A percentile compares a stretch with the other conserved stretches of the same genome.
phyloP scores from a whole-genome alignment of 2,113 vertebrate genomes.

The Hippoglossus stenolepis region DNA sequence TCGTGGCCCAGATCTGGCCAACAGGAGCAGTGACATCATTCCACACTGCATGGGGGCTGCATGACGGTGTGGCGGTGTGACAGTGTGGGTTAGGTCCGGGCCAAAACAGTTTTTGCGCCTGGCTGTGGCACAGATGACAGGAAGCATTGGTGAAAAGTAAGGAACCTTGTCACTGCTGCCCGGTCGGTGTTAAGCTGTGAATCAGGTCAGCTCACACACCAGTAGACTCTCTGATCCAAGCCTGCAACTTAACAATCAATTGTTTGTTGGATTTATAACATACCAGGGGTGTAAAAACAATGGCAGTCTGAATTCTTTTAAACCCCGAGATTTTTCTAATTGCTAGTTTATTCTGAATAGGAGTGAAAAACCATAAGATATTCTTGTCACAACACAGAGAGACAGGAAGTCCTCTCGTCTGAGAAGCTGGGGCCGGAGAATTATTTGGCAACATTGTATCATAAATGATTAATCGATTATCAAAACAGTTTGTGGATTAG shows the following conservation, averaged over 20 bases:
- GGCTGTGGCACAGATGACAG: too few species aligned
- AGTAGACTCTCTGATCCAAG: not conserved
- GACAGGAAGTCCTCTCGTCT: slow-evolving; percentile 51
- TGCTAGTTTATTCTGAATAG: not conserved
- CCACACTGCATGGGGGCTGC: too few species aligned
- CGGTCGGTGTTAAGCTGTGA: not conserved
- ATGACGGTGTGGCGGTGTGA: too few species aligned
- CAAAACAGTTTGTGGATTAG: not conserved
- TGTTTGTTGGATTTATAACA: not conserved
- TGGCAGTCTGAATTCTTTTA: not conserved
- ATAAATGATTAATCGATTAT: not conserved
- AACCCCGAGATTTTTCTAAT: too few species aligned
- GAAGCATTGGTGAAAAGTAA: too few species aligned
- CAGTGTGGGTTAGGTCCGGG: too few species aligned
- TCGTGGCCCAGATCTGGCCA: too few species aligned
- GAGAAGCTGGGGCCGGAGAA: not conserved
- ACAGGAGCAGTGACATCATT: too few species aligned
- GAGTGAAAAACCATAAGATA: not conserved
- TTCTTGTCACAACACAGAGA: not conserved
- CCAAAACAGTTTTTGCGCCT: too few species aligned
- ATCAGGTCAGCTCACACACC: not conserved
- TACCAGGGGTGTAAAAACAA: not conserved
- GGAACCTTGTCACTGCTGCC: not conserved
- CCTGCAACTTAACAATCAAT: not conserved
- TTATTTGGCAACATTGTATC: not conserved